Base-by-base conservation (phyloP, 2,888 invertebrate species). In the Orthosia gracilis region DNA sequence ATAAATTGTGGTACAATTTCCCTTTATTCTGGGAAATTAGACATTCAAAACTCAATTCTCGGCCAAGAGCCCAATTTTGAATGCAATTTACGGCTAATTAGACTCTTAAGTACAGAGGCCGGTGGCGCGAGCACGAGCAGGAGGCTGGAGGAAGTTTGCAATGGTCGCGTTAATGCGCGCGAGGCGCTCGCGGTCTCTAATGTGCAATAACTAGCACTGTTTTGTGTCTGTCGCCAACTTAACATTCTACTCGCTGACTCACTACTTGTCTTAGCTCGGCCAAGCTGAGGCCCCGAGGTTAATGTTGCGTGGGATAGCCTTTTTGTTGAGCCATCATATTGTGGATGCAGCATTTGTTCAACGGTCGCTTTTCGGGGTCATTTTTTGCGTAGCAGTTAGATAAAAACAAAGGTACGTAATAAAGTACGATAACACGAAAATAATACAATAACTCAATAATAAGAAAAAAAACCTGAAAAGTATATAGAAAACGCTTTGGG, bases 71-170 rank as follows among this genome's bases (percentile, higher is more conserved):
- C 93, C 93, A 93, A 94, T 95, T 94, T 91, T 90, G 91, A 91
- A 92, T 94, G 94, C 94, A 94, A 95, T 95, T 95, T 94, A 94
- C 94, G 92, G 92, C 93, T 95, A 95, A 95, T 95, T 95, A 95
- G 91, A 93, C 93, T 92, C 91, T 95, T 95, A 94, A 94, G 92
- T 93, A 93, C 94, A 94, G 94, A 92, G 91, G 89, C 90, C 86
- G 84, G 85, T 80, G 76, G 78, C 75, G 82, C 85, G 86, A 88
- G 86, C 87, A 87, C 86, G 86, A 83, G 85, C 88, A 62, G 59
- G 54, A 68, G 69, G n/a, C 68, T 89, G 76, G 90, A 89, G 91
- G 90, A 93, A 92, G 91, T 92, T 91, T 91, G 89, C 87, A 93
- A 92, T 91, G 91, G 91, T 85, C 82, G 92, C 90, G 92, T 90